A percentile compares a stretch with the other conserved stretches of the same genome.
Conservation (phyloP, 2,888 invertebrate species). For the Xestia rhomboidea region DNA sequence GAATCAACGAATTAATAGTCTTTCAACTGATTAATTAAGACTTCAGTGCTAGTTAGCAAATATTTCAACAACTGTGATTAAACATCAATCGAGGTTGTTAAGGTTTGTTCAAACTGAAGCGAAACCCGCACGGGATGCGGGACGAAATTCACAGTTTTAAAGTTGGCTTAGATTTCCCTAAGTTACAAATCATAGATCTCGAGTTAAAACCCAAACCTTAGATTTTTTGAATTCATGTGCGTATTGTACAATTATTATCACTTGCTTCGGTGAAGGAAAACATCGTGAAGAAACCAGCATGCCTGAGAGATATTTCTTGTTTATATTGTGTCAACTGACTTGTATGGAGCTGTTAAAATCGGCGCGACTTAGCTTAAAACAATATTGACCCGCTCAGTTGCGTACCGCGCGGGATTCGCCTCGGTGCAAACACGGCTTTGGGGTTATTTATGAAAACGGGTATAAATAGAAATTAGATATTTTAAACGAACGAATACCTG, state of each 20-base stretch:
- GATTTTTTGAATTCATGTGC: no score
- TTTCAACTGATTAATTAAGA: conserved; percentile 11
- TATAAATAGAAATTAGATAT: neutral
- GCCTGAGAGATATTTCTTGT: no score
- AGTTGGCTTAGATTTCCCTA: neutral
- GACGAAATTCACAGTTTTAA: no score
- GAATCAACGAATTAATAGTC: conserved; percentile 2
- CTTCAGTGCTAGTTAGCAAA: conserved; percentile 14
- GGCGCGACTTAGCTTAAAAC: no score
- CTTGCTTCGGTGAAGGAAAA: no score
- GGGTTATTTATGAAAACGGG: neutral
- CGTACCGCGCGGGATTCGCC: neutral
- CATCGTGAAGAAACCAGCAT: no score
- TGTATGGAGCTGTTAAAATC: neutral
- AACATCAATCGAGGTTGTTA: neutral
- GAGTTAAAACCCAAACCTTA: no score
- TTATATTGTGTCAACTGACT: neutral
- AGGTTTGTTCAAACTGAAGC: neutral
- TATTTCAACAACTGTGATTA: conserved; percentile 23
- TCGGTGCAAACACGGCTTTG: neutral
- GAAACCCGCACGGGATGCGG: neutral
- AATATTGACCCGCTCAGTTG: neutral
- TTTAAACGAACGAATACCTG: neutral
- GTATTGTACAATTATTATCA: no score
- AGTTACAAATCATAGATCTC: no score